Evolutionary conservation across 2,113 vertebrate species (phyloP), one percentile per base, ranked within the genome.

Genomic region (Caloenas nicobarica): DNA sequence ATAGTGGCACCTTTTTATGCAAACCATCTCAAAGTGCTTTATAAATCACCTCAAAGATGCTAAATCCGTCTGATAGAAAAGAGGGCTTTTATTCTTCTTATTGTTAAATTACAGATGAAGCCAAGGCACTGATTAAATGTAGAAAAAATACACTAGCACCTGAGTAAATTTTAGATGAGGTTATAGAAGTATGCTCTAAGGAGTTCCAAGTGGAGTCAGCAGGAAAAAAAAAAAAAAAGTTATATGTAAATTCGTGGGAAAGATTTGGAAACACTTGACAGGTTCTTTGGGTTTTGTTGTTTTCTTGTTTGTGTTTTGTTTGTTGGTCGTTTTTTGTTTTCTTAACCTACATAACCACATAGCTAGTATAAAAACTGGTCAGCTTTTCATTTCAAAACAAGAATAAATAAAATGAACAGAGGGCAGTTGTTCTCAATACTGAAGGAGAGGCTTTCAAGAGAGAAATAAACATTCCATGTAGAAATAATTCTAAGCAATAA

Each of bases 401-500:
- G 33, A 65, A 54, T 50, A 79, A 89, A 57, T 64, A 79, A 77
- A 86, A 88, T 54, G 16, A 74, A 51, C 31, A 80, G 31, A 57
- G 14, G 21, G 11, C 40, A 50, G 40, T 14, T 9, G 18, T 69
- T 89, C 66, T 64, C 73, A 64, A 11, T 14, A 51, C 58, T 74
- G 65, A 90, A 77, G 24, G 38, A 62, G 91, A 70, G 18, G 33
- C 46, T 93, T 91, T 88, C 22, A 57, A 40, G 48, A 82, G 86
- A 78, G 28, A 95, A 88, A 51, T 3, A 78, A 73, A 54, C 23
- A 86, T 88, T 92, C 72, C 56, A 24, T 23, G 7, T 65, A 54
- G n/a, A 72, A 89, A 90, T 40, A 88, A 93, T 64, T 86, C 60
- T 61, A 86, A 96, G 95, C 40, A 93, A 95, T 94, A 94, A 96